These are phyloP conservation scores for Centruroides sculpturatus DNA, from an alignment of 1,140 invertebrate genomes.

Conservation along the genomic window DNA sequence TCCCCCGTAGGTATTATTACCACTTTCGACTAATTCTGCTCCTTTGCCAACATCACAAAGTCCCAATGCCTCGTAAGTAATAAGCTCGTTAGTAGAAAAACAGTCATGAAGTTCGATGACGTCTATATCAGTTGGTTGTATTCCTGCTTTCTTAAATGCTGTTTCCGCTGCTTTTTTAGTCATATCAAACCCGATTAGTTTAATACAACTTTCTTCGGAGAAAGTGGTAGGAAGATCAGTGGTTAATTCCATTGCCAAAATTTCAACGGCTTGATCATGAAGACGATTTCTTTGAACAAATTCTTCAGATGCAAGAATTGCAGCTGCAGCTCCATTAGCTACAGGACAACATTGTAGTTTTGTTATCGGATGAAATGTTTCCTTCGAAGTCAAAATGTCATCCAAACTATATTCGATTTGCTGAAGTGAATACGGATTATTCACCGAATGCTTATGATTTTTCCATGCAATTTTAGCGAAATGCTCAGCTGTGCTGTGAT, in stretches of 20 bases:
- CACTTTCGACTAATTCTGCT: slow-evolving; percentile 78
- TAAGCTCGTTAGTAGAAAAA: slow-evolving; percentile 93
- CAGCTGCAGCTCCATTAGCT: slow-evolving; percentile 87
- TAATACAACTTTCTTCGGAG: slow-evolving; percentile 66
- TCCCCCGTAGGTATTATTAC: slow-evolving; percentile 95
- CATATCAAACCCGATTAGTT: slow-evolving; percentile 92
- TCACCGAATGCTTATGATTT: slow-evolving; percentile 90
- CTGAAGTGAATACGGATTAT: slow-evolving; percentile 93
- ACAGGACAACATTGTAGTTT: slow-evolving; percentile 95
- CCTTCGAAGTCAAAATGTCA: slow-evolving; percentile 69
- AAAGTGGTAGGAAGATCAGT: slow-evolving; percentile 82
- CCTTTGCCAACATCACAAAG: slow-evolving; percentile 80
- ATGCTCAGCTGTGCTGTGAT: slow-evolving; percentile 80
- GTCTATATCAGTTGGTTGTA: slow-evolving; percentile 65
- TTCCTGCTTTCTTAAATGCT: slow-evolving; percentile 60
- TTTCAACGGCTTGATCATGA: slow-evolving; percentile 73
- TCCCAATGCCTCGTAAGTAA: slow-evolving; percentile 94
- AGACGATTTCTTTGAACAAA: slow-evolving; percentile 73
- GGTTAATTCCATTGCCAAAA: slow-evolving; percentile 88
- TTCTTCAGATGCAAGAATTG: slow-evolving; percentile 73
- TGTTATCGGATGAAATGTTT: slow-evolving; percentile 75
- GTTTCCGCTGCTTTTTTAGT: slow-evolving; percentile 65
- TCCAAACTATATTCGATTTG: slow-evolving; percentile 75
- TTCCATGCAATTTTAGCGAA: slow-evolving; percentile 96
- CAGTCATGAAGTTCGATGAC: slow-evolving; percentile 99